A percentile compares a stretch with the other conserved stretches of the same genome.
Evolutionary conservation across 2,797 vertebrate genomes (phyloP).

Genomic region (Cottoperca gobio): DNA sequence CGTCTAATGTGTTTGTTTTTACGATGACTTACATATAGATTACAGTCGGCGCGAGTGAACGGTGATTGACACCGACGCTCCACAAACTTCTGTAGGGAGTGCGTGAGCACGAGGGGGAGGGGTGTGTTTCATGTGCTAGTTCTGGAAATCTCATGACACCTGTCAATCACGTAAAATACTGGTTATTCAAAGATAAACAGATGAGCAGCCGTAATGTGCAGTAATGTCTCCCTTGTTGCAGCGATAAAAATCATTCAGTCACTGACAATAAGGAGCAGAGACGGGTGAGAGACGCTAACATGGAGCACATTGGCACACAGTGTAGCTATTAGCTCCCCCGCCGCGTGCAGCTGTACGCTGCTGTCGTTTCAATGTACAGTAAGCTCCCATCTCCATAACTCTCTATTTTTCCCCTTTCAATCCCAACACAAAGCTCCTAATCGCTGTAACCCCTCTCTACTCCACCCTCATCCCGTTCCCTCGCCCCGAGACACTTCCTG

Average conservation of each 20-base stretch:
- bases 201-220: slow-evolving; percentile 33
- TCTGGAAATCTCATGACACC: slow-evolving; percentile 56
- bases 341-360: slow-evolving; percentile 31
- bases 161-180: slow-evolving; percentile 56
- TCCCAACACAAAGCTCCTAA: slow-evolving; percentile 66
- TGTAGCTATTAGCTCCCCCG: slow-evolving; percentile 28
- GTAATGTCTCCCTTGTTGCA: slow-evolving; percentile 35
- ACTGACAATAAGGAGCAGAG: slow-evolving; percentile 35
- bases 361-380: slow-evolving; percentile 36
- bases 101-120: background rate
- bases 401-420: slow-evolving; percentile 34
- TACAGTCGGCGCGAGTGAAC: slow-evolving; percentile 40
- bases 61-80: slow-evolving; percentile 63
- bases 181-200: slow-evolving; percentile 44
- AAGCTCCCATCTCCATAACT: slow-evolving; percentile 50
- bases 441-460: slow-evolving; percentile 53
- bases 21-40: slow-evolving; percentile 68
- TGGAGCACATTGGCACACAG: slow-evolving; percentile 20
- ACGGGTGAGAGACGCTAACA: slow-evolving; percentile 17
- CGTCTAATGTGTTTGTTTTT: slow-evolving; percentile 57
- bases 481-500: slow-evolving; percentile 49
- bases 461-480: slow-evolving; percentile 57
- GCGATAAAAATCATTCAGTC: slow-evolving; percentile 38
- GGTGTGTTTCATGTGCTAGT: slow-evolving; percentile 28
- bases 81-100: slow-evolving; percentile 27